phyloP scores from a whole-genome alignment of 2,888 invertebrate species.

The Chironomus tentans region DNA sequence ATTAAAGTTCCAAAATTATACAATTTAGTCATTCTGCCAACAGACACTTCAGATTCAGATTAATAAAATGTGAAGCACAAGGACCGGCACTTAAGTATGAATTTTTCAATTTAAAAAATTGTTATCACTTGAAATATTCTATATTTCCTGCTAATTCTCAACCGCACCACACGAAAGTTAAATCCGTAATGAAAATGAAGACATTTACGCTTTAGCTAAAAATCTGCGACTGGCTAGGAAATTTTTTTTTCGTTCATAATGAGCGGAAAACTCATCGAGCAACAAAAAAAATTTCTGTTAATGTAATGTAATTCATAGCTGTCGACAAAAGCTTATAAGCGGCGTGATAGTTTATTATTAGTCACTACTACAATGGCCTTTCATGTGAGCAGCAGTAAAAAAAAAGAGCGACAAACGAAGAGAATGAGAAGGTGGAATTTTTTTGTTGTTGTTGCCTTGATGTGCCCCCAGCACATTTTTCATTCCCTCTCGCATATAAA shows the following conservation, averaged over 20 bases:
- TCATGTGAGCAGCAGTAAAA: neutral
- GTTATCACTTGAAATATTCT: neutral
- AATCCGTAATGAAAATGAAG: neutral
- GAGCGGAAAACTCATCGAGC: slow-evolving; percentile 3
- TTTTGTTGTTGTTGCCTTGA: neutral
- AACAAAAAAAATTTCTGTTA: neutral
- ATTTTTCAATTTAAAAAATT: neutral
- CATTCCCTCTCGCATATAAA: neutral
- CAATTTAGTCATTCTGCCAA: too few species aligned
- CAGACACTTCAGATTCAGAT: too few species aligned
- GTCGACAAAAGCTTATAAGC: neutral
- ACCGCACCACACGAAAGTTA: neutral
- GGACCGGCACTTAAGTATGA: neutral
- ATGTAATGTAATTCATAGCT: neutral
- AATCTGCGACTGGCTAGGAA: neutral
- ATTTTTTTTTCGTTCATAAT: neutral
- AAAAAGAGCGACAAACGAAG: neutral
- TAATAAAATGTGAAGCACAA: neutral
- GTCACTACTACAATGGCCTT: neutral
- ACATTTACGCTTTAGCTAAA: neutral
- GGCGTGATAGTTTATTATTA: neutral
- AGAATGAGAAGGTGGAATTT: neutral
- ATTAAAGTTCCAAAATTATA: too few species aligned
- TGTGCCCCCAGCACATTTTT: too few species aligned
- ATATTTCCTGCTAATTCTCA: neutral